Conservation (phyloP, 2,888 invertebrate genomes). For the Monochamus alternatus region DNA sequence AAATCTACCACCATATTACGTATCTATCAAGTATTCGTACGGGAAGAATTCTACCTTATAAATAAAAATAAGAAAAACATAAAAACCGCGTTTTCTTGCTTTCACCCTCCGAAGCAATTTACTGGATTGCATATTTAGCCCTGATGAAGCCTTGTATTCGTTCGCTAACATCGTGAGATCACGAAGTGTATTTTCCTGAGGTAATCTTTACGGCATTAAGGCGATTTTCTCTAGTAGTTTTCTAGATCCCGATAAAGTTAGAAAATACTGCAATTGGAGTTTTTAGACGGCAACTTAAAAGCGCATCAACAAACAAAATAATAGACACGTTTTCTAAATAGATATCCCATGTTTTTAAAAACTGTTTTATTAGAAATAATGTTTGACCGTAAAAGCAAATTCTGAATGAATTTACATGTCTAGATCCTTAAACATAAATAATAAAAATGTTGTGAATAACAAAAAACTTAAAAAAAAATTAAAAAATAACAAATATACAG, state of each 20-base stretch:
- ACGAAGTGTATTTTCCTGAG: constrained; percentile 1
- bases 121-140: constrained; percentile 10
- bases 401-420: too few species aligned
- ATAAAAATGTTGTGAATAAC: too few species aligned
- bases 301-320: not conserved
- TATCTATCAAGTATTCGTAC: too few species aligned
- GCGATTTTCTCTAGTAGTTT: constrained; percentile 10
- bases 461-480: too few species aligned
- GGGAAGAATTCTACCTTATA: not conserved
- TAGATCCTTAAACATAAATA: too few species aligned
- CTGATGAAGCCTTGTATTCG: constrained; percentile 7
- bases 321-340: too few species aligned
- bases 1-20: too few species aligned
- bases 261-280: not conserved
- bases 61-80: not conserved
- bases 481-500: too few species aligned
- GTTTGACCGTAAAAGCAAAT: too few species aligned
- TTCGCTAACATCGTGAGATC: constrained; percentile 1
- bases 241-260: not conserved
- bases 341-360: too few species aligned
- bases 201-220: constrained; percentile 12
- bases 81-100: not conserved
- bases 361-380: too few species aligned
- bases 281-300: not conserved
- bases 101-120: not conserved